Percentiles rank a stretch among this genome's conserved stretches.
phyloP scores from a whole-genome alignment of 1,140 invertebrate species.

The Gyrodactylus bullatarudis region DNA sequence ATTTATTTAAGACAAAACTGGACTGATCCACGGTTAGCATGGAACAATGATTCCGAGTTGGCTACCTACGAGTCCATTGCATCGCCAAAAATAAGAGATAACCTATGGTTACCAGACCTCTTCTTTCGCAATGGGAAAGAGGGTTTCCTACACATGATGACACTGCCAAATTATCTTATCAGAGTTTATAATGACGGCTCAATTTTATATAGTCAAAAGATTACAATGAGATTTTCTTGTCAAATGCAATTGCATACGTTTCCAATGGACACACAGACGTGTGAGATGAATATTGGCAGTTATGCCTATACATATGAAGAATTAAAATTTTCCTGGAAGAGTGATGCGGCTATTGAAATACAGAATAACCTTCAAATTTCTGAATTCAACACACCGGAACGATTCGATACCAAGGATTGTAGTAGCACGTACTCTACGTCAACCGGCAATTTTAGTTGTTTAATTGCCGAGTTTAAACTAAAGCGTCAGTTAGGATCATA shows the following conservation, averaged over 20 bases:
- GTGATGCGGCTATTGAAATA: background rate
- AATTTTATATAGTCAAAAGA: conserved; percentile 7
- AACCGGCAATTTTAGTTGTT: conserved; percentile 13
- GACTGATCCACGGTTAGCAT: background rate
- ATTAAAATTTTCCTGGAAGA: conserved; percentile 2
- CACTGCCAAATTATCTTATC: background rate
- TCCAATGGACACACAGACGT: conserved; percentile 10
- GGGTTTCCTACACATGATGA: conserved; percentile 2
- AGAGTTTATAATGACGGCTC: background rate
- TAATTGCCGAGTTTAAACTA: conserved; percentile 36
- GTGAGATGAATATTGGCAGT: conserved; percentile 8
- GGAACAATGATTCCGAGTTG: background rate
- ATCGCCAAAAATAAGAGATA: background rate
- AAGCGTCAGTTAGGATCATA: conserved; percentile 49
- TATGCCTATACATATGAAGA: conserved; percentile 7
- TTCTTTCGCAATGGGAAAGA: conserved; percentile 4
- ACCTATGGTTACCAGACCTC: background rate
- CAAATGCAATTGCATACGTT: conserved; percentile 8
- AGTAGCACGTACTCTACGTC: background rate
- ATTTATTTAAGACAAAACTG: conserved; percentile 1
- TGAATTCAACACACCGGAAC: conserved; percentile 1
- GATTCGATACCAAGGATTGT: background rate
- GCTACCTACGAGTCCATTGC: background rate
- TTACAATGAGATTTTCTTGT: conserved; percentile 7
- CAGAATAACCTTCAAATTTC: conserved; percentile 3